phyloP scores from a whole-genome alignment of 2,113 vertebrate genomes.

The Neodon shergylaensis region DNA sequence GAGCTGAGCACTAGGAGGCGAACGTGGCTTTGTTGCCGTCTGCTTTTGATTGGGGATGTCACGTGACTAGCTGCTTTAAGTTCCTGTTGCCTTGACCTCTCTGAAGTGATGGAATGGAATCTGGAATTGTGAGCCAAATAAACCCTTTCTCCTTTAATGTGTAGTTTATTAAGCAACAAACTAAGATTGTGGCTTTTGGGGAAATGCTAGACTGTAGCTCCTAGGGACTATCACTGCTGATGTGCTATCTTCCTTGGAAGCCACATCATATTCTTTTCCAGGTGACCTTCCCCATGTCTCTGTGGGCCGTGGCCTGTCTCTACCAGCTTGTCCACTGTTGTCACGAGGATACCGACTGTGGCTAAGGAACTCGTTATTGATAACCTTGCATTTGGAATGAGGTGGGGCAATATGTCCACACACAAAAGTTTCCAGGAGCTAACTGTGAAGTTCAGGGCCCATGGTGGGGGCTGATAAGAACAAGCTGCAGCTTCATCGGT shows the following conservation, averaged over 20 bases:
- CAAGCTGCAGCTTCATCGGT: not conserved
- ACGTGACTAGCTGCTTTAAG: too few species aligned
- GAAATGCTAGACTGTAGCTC: not conserved
- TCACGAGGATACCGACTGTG: fast-evolving
- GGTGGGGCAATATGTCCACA: not conserved
- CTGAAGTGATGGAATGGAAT: not conserved
- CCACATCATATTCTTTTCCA: not conserved
- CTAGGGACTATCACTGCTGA: not conserved
- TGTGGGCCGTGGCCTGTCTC: not conserved
- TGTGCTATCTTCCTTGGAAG: not conserved
- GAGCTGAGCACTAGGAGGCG: not conserved
- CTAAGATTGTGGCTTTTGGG: not conserved
- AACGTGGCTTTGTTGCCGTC: too few species aligned
- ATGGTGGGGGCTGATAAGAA: not conserved
- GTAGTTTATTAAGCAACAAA: not conserved
- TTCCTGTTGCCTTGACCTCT: not conserved
- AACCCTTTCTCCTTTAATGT: not conserved
- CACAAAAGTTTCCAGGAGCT: not conserved
- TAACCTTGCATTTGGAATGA: constrained; percentile 5
- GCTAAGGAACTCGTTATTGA: not conserved
- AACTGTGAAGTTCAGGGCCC: not conserved
- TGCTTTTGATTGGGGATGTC: not conserved
- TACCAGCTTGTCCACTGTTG: not conserved
- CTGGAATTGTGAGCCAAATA: not conserved
- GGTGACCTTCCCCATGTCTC: not conserved